Evolutionary conservation across 2,797 vertebrate species (phyloP), one percentile per base, ranked within the genome.

Genomic region (Tragopan temminckii): DNA sequence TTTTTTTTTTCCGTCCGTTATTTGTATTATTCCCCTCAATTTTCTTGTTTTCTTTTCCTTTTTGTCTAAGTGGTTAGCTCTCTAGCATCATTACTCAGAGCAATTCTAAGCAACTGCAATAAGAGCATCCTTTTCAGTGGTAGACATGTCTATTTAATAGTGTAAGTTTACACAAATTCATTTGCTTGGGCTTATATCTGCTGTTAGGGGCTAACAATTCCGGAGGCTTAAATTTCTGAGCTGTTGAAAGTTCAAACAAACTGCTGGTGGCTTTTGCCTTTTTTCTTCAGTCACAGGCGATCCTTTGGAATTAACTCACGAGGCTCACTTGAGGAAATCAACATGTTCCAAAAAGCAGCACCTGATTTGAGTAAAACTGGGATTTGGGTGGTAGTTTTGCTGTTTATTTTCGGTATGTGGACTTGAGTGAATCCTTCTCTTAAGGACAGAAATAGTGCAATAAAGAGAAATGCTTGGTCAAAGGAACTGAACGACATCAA

Each of bases 131-230:
- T 89, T 96, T 38, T 50, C 48, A 57, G 61, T 36, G 57, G 70
- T 62, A 10, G 59, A 63, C 1, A 9, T 83, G 75, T 66, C 74
- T 95, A 79, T 58, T 92, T 80, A 95, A 92, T 58, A 80, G 62
- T 88, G 42, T 35, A 94, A 76, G 63, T 89, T 94, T 90, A 80
- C 78, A 71, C 29, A 78, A 82, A 95, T 92, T 94, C 82, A 33
- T 50, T 86, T 68, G 79, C 66, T 77, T 86, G 43, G 66, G 48
- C 9, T 96, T 96, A 97, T 93, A 92, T 97, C 95, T 96, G 95
- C 67, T 93, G 96, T 96, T 40, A 90, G 92, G 3, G 9, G 36
- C 25, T 79, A 93, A 90, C 79, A 92, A 13, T 94, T 97, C 68
- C 74, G 61, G 80, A 90, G 74, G 74, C 86, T 97, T 95, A 95